phyloP scores from a whole-genome alignment of 2,113 vertebrate species.

The Mus spicilegus region DNA sequence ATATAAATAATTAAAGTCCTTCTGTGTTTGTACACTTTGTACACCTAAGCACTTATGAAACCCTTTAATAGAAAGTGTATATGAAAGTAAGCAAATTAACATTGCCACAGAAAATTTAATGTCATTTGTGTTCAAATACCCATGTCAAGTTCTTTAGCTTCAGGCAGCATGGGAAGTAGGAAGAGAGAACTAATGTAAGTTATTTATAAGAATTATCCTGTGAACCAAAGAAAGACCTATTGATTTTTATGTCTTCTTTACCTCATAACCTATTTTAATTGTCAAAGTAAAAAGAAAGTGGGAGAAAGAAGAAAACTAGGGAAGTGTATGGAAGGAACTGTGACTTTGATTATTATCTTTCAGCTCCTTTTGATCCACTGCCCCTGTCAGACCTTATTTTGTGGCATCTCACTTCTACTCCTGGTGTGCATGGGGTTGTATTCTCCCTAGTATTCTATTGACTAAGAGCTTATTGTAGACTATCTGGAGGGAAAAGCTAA shows the following conservation, averaged over 20 bases:
- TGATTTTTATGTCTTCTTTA: neutral
- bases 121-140: neutral
- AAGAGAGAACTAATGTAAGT: conserved; percentile 15
- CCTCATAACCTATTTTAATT: conserved; percentile 38
- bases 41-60: neutral
- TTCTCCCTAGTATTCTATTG: conserved; percentile 13
- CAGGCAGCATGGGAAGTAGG: neutral
- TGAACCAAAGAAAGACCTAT: neutral
- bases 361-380: neutral
- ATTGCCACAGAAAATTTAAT: neutral
- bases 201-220: conserved; percentile 42
- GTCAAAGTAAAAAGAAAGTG: neutral
- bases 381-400: neutral
- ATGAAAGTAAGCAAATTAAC: conserved; percentile 37
- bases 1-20: neutral
- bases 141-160: neutral
- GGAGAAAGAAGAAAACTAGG: conserved; percentile 9
- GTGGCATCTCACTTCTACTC: neutral
- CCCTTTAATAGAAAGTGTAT: conserved; percentile 18
- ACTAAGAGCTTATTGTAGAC: neutral
- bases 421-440: neutral
- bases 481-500: conserved; percentile 27
- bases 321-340: neutral
- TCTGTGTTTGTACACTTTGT: neutral
- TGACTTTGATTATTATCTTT: neutral